Evolutionary conservation across 2,888 invertebrate genomes (phyloP).

Genomic region (Minunthozetes semirufus): DNA sequence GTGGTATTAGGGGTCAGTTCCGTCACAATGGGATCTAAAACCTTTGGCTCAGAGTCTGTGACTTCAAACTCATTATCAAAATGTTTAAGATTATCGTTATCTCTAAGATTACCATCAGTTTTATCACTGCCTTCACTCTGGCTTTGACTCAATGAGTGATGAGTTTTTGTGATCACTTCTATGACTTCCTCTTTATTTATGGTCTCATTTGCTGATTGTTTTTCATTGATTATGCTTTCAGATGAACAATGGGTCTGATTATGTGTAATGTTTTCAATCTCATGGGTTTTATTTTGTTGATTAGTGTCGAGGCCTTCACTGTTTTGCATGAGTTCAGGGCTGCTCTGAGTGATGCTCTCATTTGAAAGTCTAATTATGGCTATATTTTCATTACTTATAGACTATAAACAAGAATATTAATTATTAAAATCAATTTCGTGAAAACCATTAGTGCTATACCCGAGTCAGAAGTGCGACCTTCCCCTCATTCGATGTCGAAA

Average conservation of each 20-base stretch:
- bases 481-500: constrained; percentile 39
- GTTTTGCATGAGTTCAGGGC: constrained; percentile 19
- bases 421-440: constrained; percentile 1
- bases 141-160: neutral
- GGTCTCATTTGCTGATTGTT: neutral
- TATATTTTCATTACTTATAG: constrained; percentile 36
- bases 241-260: neutral
- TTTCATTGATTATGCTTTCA: neutral
- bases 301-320: neutral
- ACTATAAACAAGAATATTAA: constrained; percentile 23
- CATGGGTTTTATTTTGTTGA: neutral
- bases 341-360: constrained; percentile 14
- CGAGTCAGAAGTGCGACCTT: constrained; percentile 34
- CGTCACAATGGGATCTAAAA: neutral
- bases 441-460: neutral
- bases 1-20: neutral
- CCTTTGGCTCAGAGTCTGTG: neutral
- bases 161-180: neutral
- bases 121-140: neutral
- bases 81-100: neutral
- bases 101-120: constrained; percentile 8
- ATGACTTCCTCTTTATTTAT: neutral
- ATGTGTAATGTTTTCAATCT: neutral
- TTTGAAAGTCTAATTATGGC: constrained; percentile 6
- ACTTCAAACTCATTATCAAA: constrained; percentile 1